Evolutionary conservation across 1,140 invertebrate species (phyloP), one percentile per base, ranked within the genome.

Genomic region (Listronotus oregonensis): DNA sequence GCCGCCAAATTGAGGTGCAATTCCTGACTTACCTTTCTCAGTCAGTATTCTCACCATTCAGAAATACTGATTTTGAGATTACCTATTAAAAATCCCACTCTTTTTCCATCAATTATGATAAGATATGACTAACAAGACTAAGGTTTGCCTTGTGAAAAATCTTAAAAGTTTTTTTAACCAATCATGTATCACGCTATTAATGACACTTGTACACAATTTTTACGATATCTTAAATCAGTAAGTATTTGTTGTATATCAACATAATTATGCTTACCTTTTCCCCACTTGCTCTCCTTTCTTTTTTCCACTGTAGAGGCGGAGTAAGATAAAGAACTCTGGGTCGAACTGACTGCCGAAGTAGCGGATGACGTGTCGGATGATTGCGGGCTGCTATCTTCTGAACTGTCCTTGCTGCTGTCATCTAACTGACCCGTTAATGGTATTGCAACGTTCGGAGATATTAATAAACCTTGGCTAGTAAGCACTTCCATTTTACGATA

Each of bases 401-500:
- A 78, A 71, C 73, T 77, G 18, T 78, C 75, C 64, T 75, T 75
- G 60, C 74, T 77, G 42, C 72, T 76, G 50, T 79, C 77, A 47
- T 79, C 77, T 21, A 71, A 43, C 61, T 74, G 72, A 11, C 68
- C 68, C 0, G 71, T 65, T 0, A 76, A 70, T 21, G 72, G 61
- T 12, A 77, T 71, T 3, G 76, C 74, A 32, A 79, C 81, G 70
- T 82, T 83, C 3, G 82, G 82, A n/a, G 82, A 83, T 9, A 83
- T 77, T 42, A 89, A 71, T 18, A 92, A 82, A 3, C 90, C 90
- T 73, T 91, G 88, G 57, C 84, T 86, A 37, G 89, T 87, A 0
- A 95, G 80, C 27, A 88, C 83, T 72, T 95, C 92, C 72, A 95
- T 83, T 75, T 92, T 87, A 32, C 92, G 79, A 77, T 94, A 95